Evolutionary conservation across 2,888 invertebrate species (phyloP), one percentile per base, ranked within the genome.

Genomic region (Acronicta leporina): DNA sequence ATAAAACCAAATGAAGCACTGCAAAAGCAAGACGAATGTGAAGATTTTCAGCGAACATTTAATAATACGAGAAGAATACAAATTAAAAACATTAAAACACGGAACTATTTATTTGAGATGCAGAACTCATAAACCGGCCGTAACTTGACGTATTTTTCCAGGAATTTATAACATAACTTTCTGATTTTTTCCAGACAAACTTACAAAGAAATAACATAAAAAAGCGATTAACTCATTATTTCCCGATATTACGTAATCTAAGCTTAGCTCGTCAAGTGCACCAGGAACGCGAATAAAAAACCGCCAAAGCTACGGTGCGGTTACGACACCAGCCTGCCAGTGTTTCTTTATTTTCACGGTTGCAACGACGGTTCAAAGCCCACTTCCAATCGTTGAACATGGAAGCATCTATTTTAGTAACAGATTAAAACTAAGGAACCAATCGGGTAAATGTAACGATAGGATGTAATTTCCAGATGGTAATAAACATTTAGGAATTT

Each of bases 1-100:
- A 90, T 89, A 89, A 92, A 90, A 87, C 81, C 85, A 85, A 82
- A 80, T 81, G 75, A 83, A 80, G 78, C 67, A 83, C 81, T 88
- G 86, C 87, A 88, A 74, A 85, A 80, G 75, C 75, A 79, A 81
- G 76, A 80, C 75, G 68, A 75, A 74, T 69, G 77, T 79, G 78
- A 79, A 76, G 75, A 66, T 80, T 87, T 89, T 87, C 88, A 87
- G 86, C 63, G 67, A 73, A 65, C 68, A 68, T 55, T 60, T 67
- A 69, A 69, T 73, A 79, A 78, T 80, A 84, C 66, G 71, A 68
- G 65, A 81, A 84, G 90, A 89, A 83, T 83, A 80, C 86, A 88
- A 85, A 80, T 70, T 63, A 66, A 58, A 75, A 76, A 80, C 73
- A 78, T 63, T 65, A 58, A 75, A 77, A 80, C 73, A 78, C 80